Conservation (phyloP, 1,140 invertebrate species). For the Solenopsis invicta region DNA sequence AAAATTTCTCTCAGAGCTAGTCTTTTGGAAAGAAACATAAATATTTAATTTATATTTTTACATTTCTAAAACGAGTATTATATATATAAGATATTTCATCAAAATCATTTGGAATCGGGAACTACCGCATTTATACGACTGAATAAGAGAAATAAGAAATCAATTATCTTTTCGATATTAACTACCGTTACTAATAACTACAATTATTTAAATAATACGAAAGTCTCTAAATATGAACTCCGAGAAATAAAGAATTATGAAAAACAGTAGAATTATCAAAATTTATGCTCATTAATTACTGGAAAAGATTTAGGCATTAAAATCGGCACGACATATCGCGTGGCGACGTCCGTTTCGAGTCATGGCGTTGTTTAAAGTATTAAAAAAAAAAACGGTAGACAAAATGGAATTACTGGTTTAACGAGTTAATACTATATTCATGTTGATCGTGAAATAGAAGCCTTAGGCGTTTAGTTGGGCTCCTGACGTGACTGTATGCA, state of each 20-base stretch:
- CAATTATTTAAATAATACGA: not conserved
- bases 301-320: not conserved
- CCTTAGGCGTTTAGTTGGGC: not conserved
- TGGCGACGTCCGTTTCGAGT: not conserved
- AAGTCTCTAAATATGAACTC: not conserved
- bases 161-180: not conserved
- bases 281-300: not conserved
- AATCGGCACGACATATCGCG: not conserved
- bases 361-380: not conserved
- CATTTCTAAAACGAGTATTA: not conserved
- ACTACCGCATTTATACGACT: not conserved
- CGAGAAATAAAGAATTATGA: not conserved
- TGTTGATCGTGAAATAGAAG: conserved; percentile 32
- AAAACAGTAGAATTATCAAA: not conserved
- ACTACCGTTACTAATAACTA: not conserved
- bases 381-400: conserved; percentile 2
- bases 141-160: not conserved
- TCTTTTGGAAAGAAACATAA: not conserved
- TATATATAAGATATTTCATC: not conserved
- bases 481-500: conserved; percentile 34
- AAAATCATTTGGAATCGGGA: not conserved
- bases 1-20: not conserved
- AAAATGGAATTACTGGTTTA: conserved; percentile 16
- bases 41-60: conserved; percentile 11
- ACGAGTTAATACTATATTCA: conserved; percentile 48